Evolutionary conservation across 2,888 invertebrate genomes (phyloP).

Genomic region (Nymphalis polychloros): DNA sequence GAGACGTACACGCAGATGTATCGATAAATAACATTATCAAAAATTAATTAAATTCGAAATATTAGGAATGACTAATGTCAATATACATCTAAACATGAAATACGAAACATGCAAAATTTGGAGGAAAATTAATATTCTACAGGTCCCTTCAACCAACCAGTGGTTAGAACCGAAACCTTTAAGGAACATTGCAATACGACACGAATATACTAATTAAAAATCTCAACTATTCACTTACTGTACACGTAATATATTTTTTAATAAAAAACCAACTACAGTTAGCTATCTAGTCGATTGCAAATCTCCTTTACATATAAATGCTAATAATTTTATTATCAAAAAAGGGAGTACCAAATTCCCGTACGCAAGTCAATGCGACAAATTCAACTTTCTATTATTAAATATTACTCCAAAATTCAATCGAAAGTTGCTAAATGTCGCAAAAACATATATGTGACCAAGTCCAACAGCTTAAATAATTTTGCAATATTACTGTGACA

Average conservation of each 20-base stretch:
- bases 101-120: conserved; percentile 39
- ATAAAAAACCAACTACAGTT: conserved; percentile 1
- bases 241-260: background rate
- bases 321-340: conserved; percentile 48
- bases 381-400: background rate
- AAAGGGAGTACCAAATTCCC: conserved; percentile 54
- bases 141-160: conserved; percentile 55
- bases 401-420: background rate
- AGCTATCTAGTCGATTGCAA: conserved; percentile 46
- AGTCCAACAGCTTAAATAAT: conserved; percentile 16
- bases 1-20: conserved; percentile 47
- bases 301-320: conserved; percentile 58
- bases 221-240: conserved; percentile 18
- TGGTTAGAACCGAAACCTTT: conserved; percentile 61
- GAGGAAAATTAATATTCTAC: conserved; percentile 28
- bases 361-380: conserved; percentile 26
- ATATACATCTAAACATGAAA: conserved; percentile 56
- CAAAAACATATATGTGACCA: conserved; percentile 14
- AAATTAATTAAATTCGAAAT: conserved; percentile 64
- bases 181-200: conserved; percentile 45
- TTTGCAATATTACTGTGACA: conserved; percentile 16
- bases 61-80: conserved; percentile 69
- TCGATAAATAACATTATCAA: conserved; percentile 48
- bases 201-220: conserved; percentile 12
- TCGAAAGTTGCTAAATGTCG: conserved; percentile 12